phyloP scores from a whole-genome alignment of 2,113 vertebrate genomes.

The Austrofundulus limnaeus region DNA sequence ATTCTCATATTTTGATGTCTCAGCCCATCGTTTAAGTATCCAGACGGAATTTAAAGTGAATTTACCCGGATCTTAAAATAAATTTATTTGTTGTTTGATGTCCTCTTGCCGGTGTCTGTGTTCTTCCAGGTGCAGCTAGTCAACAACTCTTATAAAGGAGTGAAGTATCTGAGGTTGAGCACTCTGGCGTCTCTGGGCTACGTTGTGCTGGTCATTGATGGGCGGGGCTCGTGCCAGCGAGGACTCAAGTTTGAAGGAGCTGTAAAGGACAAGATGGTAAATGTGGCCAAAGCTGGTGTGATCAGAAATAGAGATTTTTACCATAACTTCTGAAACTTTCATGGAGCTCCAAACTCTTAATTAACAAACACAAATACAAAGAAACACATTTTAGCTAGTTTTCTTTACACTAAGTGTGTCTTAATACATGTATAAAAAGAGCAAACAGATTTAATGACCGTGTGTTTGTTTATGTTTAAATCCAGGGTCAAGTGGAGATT shows the following conservation, averaged over 20 bases:
- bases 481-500: conserved; percentile 93
- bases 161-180: conserved; percentile 92
- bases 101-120: not conserved
- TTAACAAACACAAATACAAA: no score
- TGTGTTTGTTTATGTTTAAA: not conserved
- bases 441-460: not conserved
- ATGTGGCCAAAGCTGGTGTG: not conserved
- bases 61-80: no score
- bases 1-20: not conserved
- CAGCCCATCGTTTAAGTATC: no score
- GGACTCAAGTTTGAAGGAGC: conserved; percentile 93
- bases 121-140: conserved; percentile 89
- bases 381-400: not conserved
- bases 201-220: conserved; percentile 91
- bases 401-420: not conserved
- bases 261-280: conserved; percentile 94
- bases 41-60: no score
- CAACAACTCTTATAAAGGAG: conserved; percentile 95
- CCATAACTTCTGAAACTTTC: not conserved
- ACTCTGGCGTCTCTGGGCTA: conserved; percentile 92
- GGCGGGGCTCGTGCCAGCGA: conserved; percentile 90
- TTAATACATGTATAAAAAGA: not conserved
- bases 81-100: not conserved
- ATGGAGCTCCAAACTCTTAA: not conserved
- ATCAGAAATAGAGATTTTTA: not conserved